These are phyloP conservation scores for Accipiter cooperii DNA, from an alignment of 2,113 vertebrate species.

Conservation along the genomic window DNA sequence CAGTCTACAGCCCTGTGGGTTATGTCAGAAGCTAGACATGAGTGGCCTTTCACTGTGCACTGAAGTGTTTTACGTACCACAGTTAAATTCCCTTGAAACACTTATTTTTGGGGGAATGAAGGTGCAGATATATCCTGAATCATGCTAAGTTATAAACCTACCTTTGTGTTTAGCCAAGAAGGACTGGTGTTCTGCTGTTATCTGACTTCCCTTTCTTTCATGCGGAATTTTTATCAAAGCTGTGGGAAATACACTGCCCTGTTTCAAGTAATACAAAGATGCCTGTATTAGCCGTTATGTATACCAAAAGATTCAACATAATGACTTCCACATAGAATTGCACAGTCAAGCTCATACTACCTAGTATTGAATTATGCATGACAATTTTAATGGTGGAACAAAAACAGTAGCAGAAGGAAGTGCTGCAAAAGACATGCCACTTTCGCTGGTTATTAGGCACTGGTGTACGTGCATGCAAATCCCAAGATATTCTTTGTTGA, in stretches of 20 bases:
- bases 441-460: not conserved
- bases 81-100: not conserved
- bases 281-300: not conserved
- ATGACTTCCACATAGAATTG: not conserved
- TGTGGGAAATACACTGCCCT: not conserved
- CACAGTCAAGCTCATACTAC: not conserved
- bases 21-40: not conserved
- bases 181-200: not conserved
- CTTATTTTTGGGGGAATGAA: not conserved
- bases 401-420: conserved; percentile 33
- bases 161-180: not conserved
- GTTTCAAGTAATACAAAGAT: not conserved
- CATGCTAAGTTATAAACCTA: not conserved
- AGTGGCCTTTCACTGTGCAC: not conserved
- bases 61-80: not conserved
- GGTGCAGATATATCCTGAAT: not conserved
- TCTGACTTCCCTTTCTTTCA: not conserved
- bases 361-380: conserved; percentile 36
- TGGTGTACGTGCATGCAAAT: conserved; percentile 1
- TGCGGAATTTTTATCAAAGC: not conserved
- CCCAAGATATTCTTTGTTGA: conserved; percentile 12
- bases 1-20: not conserved
- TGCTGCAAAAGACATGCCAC: not conserved
- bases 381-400: conserved; percentile 37
- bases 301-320: not conserved